Base-by-base conservation (phyloP, 1,140 invertebrate genomes). In the Drosophila triauraria region DNA sequence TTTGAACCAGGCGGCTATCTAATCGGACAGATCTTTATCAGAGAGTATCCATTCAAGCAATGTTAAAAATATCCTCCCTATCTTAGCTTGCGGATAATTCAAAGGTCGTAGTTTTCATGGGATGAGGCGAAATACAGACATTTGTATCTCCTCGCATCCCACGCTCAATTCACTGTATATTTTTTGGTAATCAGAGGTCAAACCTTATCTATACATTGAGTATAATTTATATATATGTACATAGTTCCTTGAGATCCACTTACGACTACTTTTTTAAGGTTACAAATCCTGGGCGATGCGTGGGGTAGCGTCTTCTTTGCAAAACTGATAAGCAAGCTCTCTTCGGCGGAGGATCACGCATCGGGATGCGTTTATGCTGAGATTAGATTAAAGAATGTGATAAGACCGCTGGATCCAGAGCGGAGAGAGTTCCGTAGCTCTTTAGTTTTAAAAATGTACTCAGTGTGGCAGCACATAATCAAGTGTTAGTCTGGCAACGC, bases 331-430 rank as follows among this genome's bases (percentile, higher is more conserved):
- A 25, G n/a, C n/a, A n/a, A 9, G 12, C 50, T 53, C 32, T 35
- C 30, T 40, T 40, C 44, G 38, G 12, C 54, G 12, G 13, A 43
- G 25, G 25, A 65, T 65, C 17, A 38, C 35, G 20, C 51, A 35
- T 53, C 6, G 51, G 15, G 35, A 35, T 47, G 25, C 35, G 54
- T 75, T 70, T 67, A 68, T 51, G 48, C 43, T 53, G 43, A 68
- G 85, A 88, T 90, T 72, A 90, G 85, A 88, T 84, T 83, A 86
- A 48, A 25, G 32, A 40, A 35, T 38, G 25, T 85, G 78, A 90
- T 75, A 84, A 69, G 64, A 17, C 35, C 32, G 25, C 44, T 20
- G 30, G 35, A 38, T 9, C 6, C 9, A 77, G 13, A 30, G 38
- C 10, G 43, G 25, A 27, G 25, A 20, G 38, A 56, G 13, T 46